Evolutionary conservation across 2,113 vertebrate species (phyloP), one percentile per base, ranked within the genome.

Genomic region (Anas platyrhynchos): DNA sequence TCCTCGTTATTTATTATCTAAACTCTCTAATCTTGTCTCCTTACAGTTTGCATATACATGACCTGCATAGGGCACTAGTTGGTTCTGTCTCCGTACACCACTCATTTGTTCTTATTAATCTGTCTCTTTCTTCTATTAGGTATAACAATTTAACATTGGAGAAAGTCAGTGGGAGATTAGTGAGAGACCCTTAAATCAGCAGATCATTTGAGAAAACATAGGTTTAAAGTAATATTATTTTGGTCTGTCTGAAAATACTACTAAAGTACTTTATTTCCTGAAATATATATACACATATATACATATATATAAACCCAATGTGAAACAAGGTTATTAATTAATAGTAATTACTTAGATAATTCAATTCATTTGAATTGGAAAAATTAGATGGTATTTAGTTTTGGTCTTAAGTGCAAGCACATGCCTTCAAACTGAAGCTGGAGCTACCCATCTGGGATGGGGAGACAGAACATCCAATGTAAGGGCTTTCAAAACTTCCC

Each of bases 21-120:
- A 96, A 34, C 61, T 77, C 65, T 77, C n/a, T 91, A 95, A 93
- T 88, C 79, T 94, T 91, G 88, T 88, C 91, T 96, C 82, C 61
- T 81, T 3, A 1, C 43, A 74, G 78, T 81, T 93, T 94, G 69
- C 43, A 34, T 75, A 75, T 56, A 78, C 74, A 78, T 72, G 90
- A 89, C 82, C 89, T 91, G 38, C 21, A 34, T 8, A 71, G 41
- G 29, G 36, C 63, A 80, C 59, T 95, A 94, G 46, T 44, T 12
- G 3, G 72, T 83, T 63, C 91, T 88, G 65, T 67, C 41, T 96
- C 66, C 62, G 66, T 93, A 66, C 59, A 77, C 50, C 46, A 83
- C 36, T 38, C 79, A 69, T 38, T 95, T 85, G 59, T 63, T 87
- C 62, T 65, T 88, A 91, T 83, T 95, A 96, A 96, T 94, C 78